phyloP scores from a whole-genome alignment of 92 coral and sea anemone species.

The Palythoa grandiflora region DNA sequence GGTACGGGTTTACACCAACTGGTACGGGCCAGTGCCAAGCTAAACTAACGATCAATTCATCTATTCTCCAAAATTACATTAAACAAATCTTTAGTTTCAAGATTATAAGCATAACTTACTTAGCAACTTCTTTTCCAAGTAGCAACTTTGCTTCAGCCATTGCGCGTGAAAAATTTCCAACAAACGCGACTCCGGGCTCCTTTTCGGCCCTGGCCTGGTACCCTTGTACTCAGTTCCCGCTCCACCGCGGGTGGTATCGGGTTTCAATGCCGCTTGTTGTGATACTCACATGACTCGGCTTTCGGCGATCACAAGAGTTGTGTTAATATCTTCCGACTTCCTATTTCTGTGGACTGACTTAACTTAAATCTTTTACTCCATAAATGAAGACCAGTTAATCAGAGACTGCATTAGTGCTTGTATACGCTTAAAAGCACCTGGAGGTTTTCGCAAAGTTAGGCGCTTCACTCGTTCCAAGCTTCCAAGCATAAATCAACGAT shows the following conservation, averaged over 20 bases:
- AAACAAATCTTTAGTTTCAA: background rate
- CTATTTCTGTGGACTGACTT: no score
- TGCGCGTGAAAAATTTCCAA: background rate
- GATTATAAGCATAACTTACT: background rate
- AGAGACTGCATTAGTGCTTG: no score
- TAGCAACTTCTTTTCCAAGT: conserved; percentile 43
- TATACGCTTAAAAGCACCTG: no score
- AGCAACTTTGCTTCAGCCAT: conserved; percentile 44
- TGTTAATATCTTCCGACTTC: background rate
- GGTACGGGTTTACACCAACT: no score
- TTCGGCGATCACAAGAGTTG: background rate
- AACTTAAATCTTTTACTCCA: no score
- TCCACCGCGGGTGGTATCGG: no score
- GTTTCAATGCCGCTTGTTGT: background rate
- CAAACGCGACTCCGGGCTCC: background rate
- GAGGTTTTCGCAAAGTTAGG: no score
- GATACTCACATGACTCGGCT: conserved; percentile 25
- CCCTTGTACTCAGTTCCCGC: no score
- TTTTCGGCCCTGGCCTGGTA: no score
- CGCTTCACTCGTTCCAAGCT: no score
- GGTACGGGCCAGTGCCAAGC: background rate
- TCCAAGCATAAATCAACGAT: no score
- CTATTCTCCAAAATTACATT: background rate
- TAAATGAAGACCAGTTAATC: no score
- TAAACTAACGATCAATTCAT: background rate